phyloP scores from a whole-genome alignment of 64 coral and sea anemone genomes.

The Actinia equina region DNA sequence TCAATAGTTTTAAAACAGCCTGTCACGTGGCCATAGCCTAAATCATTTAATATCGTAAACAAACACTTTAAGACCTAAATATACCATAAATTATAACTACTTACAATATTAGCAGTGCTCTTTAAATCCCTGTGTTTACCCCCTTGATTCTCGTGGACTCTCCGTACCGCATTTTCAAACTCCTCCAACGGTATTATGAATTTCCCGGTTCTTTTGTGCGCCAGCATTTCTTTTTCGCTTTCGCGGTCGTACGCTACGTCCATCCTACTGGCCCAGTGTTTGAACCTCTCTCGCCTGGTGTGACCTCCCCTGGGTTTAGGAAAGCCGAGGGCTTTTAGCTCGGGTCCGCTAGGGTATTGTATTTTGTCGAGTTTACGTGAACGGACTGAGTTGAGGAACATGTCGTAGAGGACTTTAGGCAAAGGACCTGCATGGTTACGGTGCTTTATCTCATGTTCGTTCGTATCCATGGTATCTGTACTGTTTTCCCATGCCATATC shows the following conservation, averaged over 20 bases:
- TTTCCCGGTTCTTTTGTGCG: constrained; percentile 82
- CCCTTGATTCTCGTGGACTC: constrained; percentile 47
- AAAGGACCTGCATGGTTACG: constrained; percentile 68
- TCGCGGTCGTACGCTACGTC: constrained; percentile 54
- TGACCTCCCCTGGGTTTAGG: constrained; percentile 82
- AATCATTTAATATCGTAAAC: too few species aligned
- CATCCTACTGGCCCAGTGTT: constrained; percentile 87
- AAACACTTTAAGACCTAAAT: background rate
- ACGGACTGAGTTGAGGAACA: constrained; percentile 68
- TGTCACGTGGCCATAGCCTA: too few species aligned
- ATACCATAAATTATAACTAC: background rate
- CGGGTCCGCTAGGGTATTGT: constrained; percentile 71
- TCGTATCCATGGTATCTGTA: background rate
- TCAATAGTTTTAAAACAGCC: too few species aligned
- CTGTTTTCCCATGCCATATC: background rate
- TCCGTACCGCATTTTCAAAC: constrained; percentile 63
- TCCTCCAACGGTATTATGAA: constrained; percentile 87
- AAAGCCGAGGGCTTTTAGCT: constrained; percentile 83
- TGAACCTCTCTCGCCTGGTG: constrained; percentile 78
- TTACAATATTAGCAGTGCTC: constrained; percentile 57
- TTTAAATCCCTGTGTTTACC: constrained; percentile 55
- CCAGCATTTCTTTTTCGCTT: constrained; percentile 45
- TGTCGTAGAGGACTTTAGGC: constrained; percentile 44
- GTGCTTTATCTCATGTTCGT: constrained; percentile 45
- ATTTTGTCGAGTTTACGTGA: constrained; percentile 46